Base-by-base conservation (phyloP, 2,888 invertebrate genomes). In the Strigamia transsilvanica region DNA sequence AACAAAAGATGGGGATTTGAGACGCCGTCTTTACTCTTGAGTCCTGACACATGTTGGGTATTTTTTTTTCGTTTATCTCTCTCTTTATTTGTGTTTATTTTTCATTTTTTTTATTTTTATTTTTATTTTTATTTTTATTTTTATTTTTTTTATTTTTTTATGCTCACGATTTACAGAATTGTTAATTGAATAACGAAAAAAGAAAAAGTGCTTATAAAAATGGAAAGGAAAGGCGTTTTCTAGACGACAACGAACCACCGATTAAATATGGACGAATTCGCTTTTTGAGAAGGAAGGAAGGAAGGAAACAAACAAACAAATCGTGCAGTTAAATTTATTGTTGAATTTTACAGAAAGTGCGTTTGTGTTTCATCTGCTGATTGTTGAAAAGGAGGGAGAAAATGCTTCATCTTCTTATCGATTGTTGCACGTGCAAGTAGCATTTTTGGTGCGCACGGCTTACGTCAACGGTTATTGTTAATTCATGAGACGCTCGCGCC, bases 361-460 rank as follows among this genome's bases (percentile, higher is more conserved):
- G 27, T 73, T 73, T 73, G 73, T 73, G 73, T 73, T 73, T 73
- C 73, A 73, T 73, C 73, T 73, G 73, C 73, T 73, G 73, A 73
- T 73, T 73, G 73, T 73, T 73, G 73, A 73, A 73, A 73, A 56
- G 56, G 18, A 73, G 73, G 73, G 32, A 73, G 73, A 73, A 73
- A 73, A 73, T 73, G 73, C 73, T 73, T 73, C 73, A 73, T 73
- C 73, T 73, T 73, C 73, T 73, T 73, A 73, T 73, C 73, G 73
- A 73, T 73, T 73, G 73, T 73, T 73, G 73, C 73, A 73, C 73
- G 73, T 73, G 73, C 73, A 73, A 73, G 73, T 73, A 73, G 73
- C 73, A 73, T 73, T 32, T 73, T 73, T 73, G 73, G 73, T 32
- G 73, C 73, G 73, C 73, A 73, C 73, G 73, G 73, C 73, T 73